Evolutionary conservation across 2,113 vertebrate species (phyloP).

Genomic region (Miniopterus natalensis): DNA sequence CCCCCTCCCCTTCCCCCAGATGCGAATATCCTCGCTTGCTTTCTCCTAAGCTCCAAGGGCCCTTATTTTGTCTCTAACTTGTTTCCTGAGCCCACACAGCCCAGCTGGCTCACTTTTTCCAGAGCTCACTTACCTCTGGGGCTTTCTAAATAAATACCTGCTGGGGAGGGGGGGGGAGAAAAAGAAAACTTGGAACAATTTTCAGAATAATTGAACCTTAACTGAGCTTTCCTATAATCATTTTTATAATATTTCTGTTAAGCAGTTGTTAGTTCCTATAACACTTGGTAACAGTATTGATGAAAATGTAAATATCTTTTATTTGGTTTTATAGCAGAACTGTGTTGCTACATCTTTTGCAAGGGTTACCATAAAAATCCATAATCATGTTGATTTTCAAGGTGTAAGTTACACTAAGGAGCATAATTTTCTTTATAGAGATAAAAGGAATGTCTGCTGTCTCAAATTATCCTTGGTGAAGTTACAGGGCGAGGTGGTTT

Average conservation of each 20-base stretch:
- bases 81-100: background rate
- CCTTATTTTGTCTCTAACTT: background rate
- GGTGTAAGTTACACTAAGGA: background rate
- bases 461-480: slow-evolving; percentile 39
- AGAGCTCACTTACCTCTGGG: background rate
- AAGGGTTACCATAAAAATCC: slow-evolving; percentile 23
- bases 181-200: background rate
- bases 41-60: background rate
- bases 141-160: background rate
- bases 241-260: slow-evolving; percentile 21
- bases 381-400: slow-evolving; percentile 37
- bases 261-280: background rate
- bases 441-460: background rate
- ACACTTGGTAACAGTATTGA: background rate
- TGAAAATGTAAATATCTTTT: background rate
- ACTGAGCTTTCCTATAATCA: background rate
- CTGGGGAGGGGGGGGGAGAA: no score
- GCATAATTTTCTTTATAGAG: slow-evolving; percentile 5
- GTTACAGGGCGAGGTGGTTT: background rate
- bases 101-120: no score
- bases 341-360: background rate
- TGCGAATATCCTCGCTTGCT: background rate
- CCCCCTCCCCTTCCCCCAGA: background rate
- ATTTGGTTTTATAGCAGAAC: background rate
- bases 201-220: slow-evolving; percentile 34